Percentiles rank a stretch among this genome's conserved stretches.
phyloP scores from a whole-genome alignment of 2,797 vertebrate genomes.

The Kryptopterus vitreolus region DNA sequence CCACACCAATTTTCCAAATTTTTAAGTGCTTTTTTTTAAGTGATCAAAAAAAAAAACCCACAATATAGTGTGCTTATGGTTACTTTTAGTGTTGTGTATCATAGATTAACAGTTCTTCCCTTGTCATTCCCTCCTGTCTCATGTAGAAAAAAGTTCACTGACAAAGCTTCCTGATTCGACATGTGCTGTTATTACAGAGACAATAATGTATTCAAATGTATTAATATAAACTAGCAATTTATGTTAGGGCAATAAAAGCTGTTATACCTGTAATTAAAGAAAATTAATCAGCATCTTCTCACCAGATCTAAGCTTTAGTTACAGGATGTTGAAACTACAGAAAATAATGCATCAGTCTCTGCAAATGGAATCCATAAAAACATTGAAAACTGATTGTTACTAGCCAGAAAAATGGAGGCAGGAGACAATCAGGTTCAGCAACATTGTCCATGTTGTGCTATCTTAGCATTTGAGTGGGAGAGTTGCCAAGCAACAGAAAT shows the following conservation, averaged over 20 bases:
- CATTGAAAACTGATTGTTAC: background rate
- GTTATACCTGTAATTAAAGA: background rate
- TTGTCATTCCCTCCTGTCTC: too few relatives aligned
- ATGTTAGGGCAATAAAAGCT: too few relatives aligned
- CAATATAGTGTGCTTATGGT: background rate
- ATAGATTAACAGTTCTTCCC: too few relatives aligned
- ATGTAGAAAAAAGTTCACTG: too few relatives aligned
- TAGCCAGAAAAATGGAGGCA: background rate
- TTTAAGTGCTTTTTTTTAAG: background rate
- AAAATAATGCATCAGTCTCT: background rate
- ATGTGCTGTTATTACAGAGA: background rate
- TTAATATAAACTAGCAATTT: background rate
- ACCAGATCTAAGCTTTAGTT: background rate
- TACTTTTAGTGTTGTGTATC: background rate
- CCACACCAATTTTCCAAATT: background rate
- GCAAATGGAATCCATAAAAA: background rate
- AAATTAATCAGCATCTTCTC: background rate
- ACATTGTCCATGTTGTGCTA: slow-evolving; percentile 40
- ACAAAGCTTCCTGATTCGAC: too few relatives aligned
- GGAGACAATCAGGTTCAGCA: slow-evolving; percentile 11
- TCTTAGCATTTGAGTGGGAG: slow-evolving; percentile 60
- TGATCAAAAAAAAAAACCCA: background rate
- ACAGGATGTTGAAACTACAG: background rate
- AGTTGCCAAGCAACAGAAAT: slow-evolving; percentile 72
- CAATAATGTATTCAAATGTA: background rate